phyloP scores from a whole-genome alignment of 2,888 invertebrate species.

The Thera obeliscata region DNA sequence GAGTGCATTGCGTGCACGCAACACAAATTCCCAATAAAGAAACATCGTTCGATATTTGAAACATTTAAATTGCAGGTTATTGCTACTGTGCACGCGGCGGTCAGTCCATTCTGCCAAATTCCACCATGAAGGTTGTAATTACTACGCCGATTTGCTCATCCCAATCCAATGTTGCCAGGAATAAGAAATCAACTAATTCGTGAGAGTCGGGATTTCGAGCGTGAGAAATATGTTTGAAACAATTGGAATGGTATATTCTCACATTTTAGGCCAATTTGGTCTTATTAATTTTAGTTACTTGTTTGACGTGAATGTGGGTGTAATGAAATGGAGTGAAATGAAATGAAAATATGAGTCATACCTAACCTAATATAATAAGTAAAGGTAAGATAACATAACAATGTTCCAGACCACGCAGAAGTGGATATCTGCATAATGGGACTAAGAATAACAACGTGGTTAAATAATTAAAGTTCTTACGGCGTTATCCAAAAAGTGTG shows the following conservation, averaged over 20 bases:
- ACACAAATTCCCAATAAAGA: slow-evolving; percentile 38
- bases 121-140: slow-evolving; percentile 74
- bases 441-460: too few species aligned
- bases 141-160: slow-evolving; percentile 77
- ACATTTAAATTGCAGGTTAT: slow-evolving; percentile 83
- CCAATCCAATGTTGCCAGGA: slow-evolving; percentile 72
- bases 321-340: too few species aligned
- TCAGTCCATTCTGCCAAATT: slow-evolving; percentile 71
- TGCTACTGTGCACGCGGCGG: slow-evolving; percentile 81
- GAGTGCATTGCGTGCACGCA: slow-evolving; percentile 33
- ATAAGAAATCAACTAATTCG: slow-evolving; percentile 79
- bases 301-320: slow-evolving; percentile 32
- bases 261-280: slow-evolving; percentile 31
- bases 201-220: slow-evolving; percentile 74
- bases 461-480: slow-evolving; percentile 48
- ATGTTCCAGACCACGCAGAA: too few species aligned
- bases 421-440: too few species aligned
- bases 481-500: slow-evolving; percentile 51
- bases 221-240: slow-evolving; percentile 72
- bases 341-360: too few species aligned
- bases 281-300: slow-evolving; percentile 23
- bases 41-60: slow-evolving; percentile 76
- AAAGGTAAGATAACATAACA: too few species aligned
- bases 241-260: slow-evolving; percentile 45
- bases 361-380: too few species aligned